Percentiles rank a stretch among this genome's conserved stretches.
phyloP scores from a whole-genome alignment of 92 coral and sea anemone species.

The Phenganax subtilis region DNA sequence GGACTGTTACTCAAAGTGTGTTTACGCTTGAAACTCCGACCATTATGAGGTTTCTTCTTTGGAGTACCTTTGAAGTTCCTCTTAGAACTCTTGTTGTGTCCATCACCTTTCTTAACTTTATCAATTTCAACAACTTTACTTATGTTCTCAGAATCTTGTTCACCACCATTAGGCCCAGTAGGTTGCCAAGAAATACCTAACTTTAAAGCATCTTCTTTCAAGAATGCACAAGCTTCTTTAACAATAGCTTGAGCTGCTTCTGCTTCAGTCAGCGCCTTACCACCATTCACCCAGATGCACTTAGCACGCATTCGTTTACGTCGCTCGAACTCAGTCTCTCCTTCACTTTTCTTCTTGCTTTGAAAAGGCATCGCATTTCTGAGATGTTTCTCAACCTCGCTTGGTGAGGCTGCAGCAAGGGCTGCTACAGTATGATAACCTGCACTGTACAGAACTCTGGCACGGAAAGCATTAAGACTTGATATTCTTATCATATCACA shows the following conservation, averaged over 20 bases:
- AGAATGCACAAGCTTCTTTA: slow-evolving; percentile 62
- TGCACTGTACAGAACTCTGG: slow-evolving; percentile 79
- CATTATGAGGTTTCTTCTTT: neutral
- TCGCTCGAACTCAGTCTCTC: slow-evolving; percentile 85
- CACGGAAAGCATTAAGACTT: slow-evolving; percentile 91
- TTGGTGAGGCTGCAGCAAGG: slow-evolving; percentile 72
- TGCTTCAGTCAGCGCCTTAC: slow-evolving; percentile 67
- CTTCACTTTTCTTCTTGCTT: slow-evolving; percentile 73
- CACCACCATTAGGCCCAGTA: neutral
- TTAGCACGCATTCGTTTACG: slow-evolving; percentile 71
- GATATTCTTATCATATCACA: slow-evolving; percentile 88
- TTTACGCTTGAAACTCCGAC: slow-evolving; percentile 10
- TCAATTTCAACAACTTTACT: neutral
- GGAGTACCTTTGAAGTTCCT: neutral
- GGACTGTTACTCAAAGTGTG: slow-evolving; percentile 8
- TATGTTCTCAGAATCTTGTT: neutral
- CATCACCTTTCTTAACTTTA: neutral
- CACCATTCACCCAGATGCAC: slow-evolving; percentile 90
- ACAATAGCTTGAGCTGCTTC: slow-evolving; percentile 72
- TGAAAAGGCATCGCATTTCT: slow-evolving; percentile 86
- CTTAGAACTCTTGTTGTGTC: neutral
- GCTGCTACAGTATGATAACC: slow-evolving; percentile 89
- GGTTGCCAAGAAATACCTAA: slow-evolving; percentile 84
- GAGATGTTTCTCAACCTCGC: slow-evolving; percentile 65
- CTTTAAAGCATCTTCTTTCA: slow-evolving; percentile 76